Evolutionary conservation across 1,140 invertebrate genomes (phyloP).

Genomic region (Atta texana): DNA sequence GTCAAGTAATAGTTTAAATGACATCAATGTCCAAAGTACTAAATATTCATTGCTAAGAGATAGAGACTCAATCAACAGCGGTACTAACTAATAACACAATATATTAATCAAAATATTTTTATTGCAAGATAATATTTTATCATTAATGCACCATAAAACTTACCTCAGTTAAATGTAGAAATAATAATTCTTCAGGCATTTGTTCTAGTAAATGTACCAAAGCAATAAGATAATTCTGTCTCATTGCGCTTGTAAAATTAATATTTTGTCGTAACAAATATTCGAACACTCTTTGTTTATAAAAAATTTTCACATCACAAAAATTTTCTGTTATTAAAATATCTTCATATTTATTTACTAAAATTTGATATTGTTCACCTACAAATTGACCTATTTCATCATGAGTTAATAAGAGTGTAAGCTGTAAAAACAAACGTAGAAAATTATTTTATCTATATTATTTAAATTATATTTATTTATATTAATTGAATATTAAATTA

Average conservation of each 20-base stretch:
- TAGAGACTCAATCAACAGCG: conserved; percentile 89
- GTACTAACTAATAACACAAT: conserved; percentile 87
- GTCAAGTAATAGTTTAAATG: conserved; percentile 88
- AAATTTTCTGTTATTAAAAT: conserved; percentile 79
- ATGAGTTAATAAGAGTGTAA: conserved; percentile 78
- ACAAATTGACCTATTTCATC: conserved; percentile 76
- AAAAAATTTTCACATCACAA: conserved; percentile 85
- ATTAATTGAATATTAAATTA: not conserved
- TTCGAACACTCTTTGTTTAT: conserved; percentile 89
- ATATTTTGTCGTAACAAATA: conserved; percentile 85
- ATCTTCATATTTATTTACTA: conserved; percentile 78
- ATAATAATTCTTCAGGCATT: conserved; percentile 88
- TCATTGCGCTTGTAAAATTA: conserved; percentile 82
- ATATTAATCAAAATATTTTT: conserved; percentile 51
- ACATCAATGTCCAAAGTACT: conserved; percentile 87
- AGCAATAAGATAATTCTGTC: conserved; percentile 88
- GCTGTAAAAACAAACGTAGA: conserved; percentile 67
- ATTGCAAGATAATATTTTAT: conserved; percentile 32
- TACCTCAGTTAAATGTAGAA: conserved; percentile 89
- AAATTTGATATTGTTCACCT: conserved; percentile 76
- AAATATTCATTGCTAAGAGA: conserved; percentile 87
- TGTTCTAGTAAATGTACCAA: conserved; percentile 89
- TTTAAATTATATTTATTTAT: not conserved
- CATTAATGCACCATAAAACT: conserved; percentile 18
- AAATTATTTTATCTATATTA: conserved; percentile 41